Percentiles rank a stretch among this genome's conserved stretches.
Conservation (phyloP, 2,888 invertebrate species). For the Papilio demoleus region DNA sequence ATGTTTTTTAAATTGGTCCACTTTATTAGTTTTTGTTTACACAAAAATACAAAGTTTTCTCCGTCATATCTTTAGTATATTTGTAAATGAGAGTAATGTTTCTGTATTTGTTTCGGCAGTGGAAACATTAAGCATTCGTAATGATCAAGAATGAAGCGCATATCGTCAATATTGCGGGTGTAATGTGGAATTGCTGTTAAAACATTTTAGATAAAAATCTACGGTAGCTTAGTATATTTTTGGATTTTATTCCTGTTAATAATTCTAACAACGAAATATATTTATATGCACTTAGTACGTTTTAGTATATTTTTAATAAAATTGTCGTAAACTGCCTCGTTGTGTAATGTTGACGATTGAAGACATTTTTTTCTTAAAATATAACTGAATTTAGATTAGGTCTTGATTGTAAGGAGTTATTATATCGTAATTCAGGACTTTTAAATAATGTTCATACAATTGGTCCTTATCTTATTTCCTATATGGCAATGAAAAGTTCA, state of each 20-base stretch:
- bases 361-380: background rate
- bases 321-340: background rate
- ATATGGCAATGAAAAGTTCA: background rate
- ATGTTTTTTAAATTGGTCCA: no score
- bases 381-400: background rate
- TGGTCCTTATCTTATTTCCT: background rate
- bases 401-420: background rate
- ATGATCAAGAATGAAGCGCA: slow-evolving; percentile 51
- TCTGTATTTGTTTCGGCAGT: slow-evolving; percentile 12
- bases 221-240: slow-evolving; percentile 45
- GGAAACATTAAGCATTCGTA: slow-evolving; percentile 29
- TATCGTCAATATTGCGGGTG: slow-evolving; percentile 52
- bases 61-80: no score
- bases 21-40: no score
- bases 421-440: background rate
- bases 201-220: slow-evolving; percentile 45
- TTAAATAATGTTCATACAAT: no score
- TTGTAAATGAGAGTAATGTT: slow-evolving; percentile 6
- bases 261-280: slow-evolving; percentile 60
- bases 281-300: slow-evolving; percentile 36
- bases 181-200: slow-evolving; percentile 62
- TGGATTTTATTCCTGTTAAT: slow-evolving; percentile 45
- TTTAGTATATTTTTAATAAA: slow-evolving; percentile 39
- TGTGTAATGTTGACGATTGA: background rate
- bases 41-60: no score